These are phyloP conservation scores for Epinephelus lanceolatus DNA, from an alignment of 2,113 vertebrate species.

Conservation along the genomic window DNA sequence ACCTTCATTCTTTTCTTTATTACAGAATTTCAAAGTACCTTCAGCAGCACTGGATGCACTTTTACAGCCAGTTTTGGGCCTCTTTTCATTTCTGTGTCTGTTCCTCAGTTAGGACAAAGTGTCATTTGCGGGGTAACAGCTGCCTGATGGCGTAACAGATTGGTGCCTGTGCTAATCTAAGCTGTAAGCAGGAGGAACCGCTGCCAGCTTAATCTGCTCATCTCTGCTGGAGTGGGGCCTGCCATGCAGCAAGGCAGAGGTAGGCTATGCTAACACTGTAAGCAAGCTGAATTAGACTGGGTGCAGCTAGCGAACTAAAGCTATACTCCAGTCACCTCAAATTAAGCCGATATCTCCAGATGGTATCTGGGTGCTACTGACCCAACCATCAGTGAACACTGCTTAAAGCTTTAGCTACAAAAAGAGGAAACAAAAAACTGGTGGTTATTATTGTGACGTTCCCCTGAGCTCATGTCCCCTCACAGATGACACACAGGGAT, in stretches of 20 bases:
- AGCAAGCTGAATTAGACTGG: neutral
- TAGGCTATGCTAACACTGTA: constrained; percentile 20
- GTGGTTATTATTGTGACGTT: constrained; percentile 13
- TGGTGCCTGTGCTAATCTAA: constrained; percentile 80
- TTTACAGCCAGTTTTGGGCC: constrained; percentile 32
- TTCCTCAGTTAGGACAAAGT: constrained; percentile 45
- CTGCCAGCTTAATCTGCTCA: constrained; percentile 85
- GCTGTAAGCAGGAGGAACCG: constrained; percentile 78
- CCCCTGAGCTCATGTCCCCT: neutral
- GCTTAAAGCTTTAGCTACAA: constrained; percentile 53
- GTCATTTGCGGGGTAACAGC: constrained; percentile 71
- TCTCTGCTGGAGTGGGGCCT: constrained; percentile 45
- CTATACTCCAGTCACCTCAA: constrained; percentile 39
- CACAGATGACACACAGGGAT: neutral
- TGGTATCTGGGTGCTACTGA: constrained; percentile 49
- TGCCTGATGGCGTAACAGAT: constrained; percentile 71
- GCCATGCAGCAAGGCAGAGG: constrained; percentile 11
- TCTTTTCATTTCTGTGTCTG: neutral
- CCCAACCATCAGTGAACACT: constrained; percentile 26
- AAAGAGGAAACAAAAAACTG: constrained; percentile 19
- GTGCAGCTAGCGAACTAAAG: constrained; percentile 10
- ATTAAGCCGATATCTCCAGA: constrained; percentile 67
- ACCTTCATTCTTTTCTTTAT: no score
- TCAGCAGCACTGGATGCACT: constrained; percentile 4
- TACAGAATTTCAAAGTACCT: neutral